A percentile compares a stretch with the other conserved stretches of the same genome.
Evolutionary conservation across 2,113 vertebrate species (phyloP).

Genomic region (Mus spicilegus): DNA sequence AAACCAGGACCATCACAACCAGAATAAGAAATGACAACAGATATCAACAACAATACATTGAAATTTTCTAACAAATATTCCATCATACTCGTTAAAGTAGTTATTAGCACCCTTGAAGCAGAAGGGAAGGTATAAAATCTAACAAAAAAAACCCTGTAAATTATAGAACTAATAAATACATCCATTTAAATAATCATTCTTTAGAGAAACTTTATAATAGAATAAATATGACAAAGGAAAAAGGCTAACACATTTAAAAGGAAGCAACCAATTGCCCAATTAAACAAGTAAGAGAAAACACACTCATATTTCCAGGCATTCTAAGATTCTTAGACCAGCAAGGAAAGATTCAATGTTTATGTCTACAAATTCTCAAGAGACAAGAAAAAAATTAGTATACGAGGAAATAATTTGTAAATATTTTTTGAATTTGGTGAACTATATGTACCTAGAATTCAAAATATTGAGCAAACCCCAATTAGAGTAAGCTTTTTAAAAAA

Average conservation of each 20-base stretch:
- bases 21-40: background rate
- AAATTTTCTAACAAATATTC: background rate
- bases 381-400: background rate
- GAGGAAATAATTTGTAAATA: background rate
- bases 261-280: background rate
- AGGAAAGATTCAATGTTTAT: background rate
- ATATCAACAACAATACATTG: background rate
- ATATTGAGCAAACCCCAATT: background rate
- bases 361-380: background rate
- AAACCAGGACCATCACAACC: background rate
- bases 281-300: background rate
- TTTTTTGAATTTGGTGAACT: background rate
- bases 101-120: background rate
- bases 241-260: background rate
- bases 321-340: background rate
- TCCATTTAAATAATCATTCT: background rate
- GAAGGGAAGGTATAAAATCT: background rate
- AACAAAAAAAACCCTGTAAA: background rate
- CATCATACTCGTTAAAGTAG: background rate
- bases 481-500: background rate
- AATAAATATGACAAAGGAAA: background rate
- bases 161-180: background rate
- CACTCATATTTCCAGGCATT: background rate
- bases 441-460: background rate
- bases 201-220: background rate